Evolutionary conservation across 2,888 invertebrate genomes (phyloP), one percentile per base, ranked within the genome.

Genomic region (Aphelenchoides bicaudatus): DNA sequence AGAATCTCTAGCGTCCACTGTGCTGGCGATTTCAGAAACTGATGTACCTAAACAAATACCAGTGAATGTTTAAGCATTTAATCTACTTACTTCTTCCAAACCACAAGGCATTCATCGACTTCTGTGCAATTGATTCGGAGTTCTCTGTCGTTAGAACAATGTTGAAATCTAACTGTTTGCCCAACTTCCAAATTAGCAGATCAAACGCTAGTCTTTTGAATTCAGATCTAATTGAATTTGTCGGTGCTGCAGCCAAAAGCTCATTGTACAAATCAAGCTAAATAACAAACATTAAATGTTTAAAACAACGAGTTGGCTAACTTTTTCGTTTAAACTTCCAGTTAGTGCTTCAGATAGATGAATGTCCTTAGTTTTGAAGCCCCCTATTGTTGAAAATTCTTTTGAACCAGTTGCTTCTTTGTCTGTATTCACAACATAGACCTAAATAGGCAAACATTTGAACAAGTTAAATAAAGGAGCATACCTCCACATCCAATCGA

Each of bases 1-100:
- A 13, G 48, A 10, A 55, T 56, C 38, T n/a, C 52, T 37, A 2
- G 37, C 16, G 25, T 51, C 52, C 52, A 51, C 37, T 8, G 37
- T 37, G 25, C 37, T 34, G 19, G 25, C 21, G 23, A 51, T 19
- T 4, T 16, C 13, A 13, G 52, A 29, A 2, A 51, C 37, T 16
- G 37, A 34, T 13, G 37, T 21, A 19, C 37, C 52, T 51, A 21
- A 21, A 25, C 8, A 39, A 39, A 5, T 13, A 25, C 43, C 43
- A 39, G 23, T 8, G 23, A 39, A 39, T 8, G 21, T 5, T 5
- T 5, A 39, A 39, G 23, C 6, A 39, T 5, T 21, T 13, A 48
- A 48, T 6, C 16, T 8, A 29, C 43, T 38, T 28, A 51, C 52
- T 37, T 30, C 52, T 8, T 2, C 52, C 52, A 19, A 51, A 34